A percentile compares a stretch with the other conserved stretches of the same genome.
These are phyloP conservation scores for Galaxias olidus DNA, from an alignment of 2,797 vertebrate genomes.

Conservation along the genomic window DNA sequence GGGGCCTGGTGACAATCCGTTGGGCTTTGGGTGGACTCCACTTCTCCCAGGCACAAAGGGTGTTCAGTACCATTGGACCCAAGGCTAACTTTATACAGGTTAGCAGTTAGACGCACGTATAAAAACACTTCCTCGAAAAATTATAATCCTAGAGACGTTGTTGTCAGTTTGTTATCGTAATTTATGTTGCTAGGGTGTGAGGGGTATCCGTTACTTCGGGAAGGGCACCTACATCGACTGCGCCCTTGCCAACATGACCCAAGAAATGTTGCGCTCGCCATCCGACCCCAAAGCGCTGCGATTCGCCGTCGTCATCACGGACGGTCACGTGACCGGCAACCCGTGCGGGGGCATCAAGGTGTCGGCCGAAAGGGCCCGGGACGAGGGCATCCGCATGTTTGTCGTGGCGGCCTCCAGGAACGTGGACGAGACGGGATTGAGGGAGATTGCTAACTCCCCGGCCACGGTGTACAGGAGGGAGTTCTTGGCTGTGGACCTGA, in stretches of 20 bases:
- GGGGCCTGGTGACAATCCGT: conserved; percentile 74
- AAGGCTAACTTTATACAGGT: conserved; percentile 74
- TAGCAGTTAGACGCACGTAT: too few relatives aligned
- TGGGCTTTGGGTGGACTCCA: conserved; percentile 93
- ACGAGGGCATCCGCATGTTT: conserved; percentile 84
- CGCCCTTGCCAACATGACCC: conserved; percentile 84
- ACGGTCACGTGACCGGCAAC: conserved; percentile 90
- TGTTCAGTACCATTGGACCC: conserved; percentile 77
- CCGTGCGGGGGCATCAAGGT: conserved; percentile 87
- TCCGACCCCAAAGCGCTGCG: conserved; percentile 42
- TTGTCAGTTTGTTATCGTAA: not conserved
- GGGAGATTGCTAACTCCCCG: conserved; percentile 86
- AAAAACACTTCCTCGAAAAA: too few relatives aligned
- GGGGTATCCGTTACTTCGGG: conserved; percentile 80
- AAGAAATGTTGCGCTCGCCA: conserved; percentile 62
- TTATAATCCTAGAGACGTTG: not conserved
- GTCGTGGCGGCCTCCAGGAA: conserved; percentile 82
- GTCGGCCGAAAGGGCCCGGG: conserved; percentile 82
- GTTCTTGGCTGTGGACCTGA: conserved; percentile 79
- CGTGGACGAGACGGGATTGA: conserved; percentile 81
- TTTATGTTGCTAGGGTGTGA: conserved; percentile 47
- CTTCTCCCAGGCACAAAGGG: conserved; percentile 83
- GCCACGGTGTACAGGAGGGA: conserved; percentile 79
- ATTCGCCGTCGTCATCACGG: conserved; percentile 92
- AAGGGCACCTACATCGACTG: conserved; percentile 93